phyloP scores from a whole-genome alignment of 2,113 vertebrate species.

The Petroica traversi region DNA sequence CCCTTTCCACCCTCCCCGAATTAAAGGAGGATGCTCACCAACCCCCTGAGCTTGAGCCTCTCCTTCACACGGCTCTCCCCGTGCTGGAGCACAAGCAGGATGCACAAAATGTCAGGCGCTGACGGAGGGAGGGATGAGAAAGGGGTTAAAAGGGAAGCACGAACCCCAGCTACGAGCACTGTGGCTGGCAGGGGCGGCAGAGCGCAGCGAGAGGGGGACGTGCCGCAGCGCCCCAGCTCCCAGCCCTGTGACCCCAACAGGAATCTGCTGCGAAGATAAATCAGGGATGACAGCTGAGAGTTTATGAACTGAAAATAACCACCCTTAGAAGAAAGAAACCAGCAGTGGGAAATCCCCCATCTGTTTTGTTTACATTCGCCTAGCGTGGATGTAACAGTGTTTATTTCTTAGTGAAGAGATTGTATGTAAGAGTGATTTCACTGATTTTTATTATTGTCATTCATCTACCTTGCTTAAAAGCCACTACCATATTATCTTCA shows the following conservation, averaged over 20 bases:
- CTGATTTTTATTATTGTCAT: not conserved
- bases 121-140: not conserved
- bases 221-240: not conserved
- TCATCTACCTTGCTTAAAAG: not conserved
- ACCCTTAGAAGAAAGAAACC: conserved; percentile 1
- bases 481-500: not conserved
- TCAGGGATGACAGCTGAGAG: not conserved
- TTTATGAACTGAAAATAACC: conserved; percentile 59
- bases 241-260: not conserved
- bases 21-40: not conserved
- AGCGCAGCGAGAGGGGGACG: not conserved
- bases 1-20: not conserved
- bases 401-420: not conserved
- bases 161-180: not conserved
- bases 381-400: not conserved
- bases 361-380: conserved; percentile 19
- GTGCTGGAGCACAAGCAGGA: not conserved
- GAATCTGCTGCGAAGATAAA: not conserved
- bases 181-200: not conserved
- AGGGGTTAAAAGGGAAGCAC: not conserved
- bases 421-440: not conserved
- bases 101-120: conserved; percentile 42
- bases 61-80: not conserved
- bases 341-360: conserved; percentile 24
- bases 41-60: not conserved